Percentiles rank a stretch among this genome's conserved stretches.
phyloP scores from a whole-genome alignment of 2,113 vertebrate species.

The Lepisosteus osseus region DNA sequence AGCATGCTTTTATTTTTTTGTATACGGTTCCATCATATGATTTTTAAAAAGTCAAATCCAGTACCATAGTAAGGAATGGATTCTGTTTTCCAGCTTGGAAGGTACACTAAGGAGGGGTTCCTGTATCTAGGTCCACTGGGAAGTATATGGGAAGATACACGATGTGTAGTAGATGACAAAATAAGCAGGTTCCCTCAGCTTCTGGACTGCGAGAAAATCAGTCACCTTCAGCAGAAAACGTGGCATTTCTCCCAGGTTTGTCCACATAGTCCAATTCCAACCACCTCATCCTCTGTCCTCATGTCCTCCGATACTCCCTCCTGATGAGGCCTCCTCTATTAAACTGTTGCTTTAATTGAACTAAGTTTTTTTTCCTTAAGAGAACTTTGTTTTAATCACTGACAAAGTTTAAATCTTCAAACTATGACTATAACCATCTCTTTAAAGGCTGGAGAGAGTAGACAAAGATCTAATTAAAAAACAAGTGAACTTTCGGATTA shows the following conservation, averaged over 20 bases:
- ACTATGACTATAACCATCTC: too few species aligned
- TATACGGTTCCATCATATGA: background rate
- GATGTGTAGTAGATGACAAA: slow-evolving; percentile 85
- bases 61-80: background rate
- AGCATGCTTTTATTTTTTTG: background rate
- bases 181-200: slow-evolving; percentile 83
- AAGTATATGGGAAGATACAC: slow-evolving; percentile 85
- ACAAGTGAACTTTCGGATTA: too few species aligned
- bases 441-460: too few species aligned
- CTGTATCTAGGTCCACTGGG: slow-evolving; percentile 88
- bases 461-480: too few species aligned
- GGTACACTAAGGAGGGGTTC: slow-evolving; percentile 88
- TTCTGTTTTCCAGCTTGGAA: slow-evolving; percentile 69
- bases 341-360: too few species aligned
- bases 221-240: slow-evolving; percentile 79
- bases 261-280: background rate
- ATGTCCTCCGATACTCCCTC: too few species aligned
- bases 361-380: too few species aligned
- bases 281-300: too few species aligned
- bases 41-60: too few species aligned
- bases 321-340: too few species aligned
- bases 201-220: slow-evolving; percentile 86
- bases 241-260: slow-evolving; percentile 92
- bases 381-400: too few species aligned
- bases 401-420: too few species aligned